Percentiles rank a stretch among this genome's conserved stretches.
Evolutionary conservation across 2,113 vertebrate species (phyloP).

Genomic region (Hippocampus zosterae): DNA sequence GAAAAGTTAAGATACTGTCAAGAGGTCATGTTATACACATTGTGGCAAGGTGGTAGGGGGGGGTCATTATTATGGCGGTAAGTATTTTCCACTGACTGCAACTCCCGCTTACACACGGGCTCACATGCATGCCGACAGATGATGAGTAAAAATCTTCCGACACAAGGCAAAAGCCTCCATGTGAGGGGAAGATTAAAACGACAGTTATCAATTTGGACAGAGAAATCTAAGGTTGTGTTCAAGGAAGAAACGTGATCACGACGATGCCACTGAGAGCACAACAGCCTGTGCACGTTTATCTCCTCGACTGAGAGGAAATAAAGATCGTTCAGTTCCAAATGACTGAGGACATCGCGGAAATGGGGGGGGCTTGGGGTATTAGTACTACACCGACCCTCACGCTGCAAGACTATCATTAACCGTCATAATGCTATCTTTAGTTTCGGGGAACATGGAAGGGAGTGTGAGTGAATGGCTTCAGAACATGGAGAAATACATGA

Average conservation of each 20-base stretch:
- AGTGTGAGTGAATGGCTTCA: constrained; percentile 56
- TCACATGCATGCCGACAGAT: constrained; percentile 37
- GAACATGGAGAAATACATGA: constrained; percentile 49
- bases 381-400: constrained; percentile 52
- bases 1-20: constrained; percentile 33
- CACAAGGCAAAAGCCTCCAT: constrained; percentile 29
- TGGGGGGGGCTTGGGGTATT: constrained; percentile 42
- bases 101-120: constrained; percentile 35
- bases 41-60: constrained; percentile 3
- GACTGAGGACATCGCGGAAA: constrained; percentile 34
- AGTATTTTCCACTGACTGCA: constrained; percentile 32
- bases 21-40: constrained; percentile 55
- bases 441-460: constrained; percentile 42
- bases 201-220: constrained; percentile 38
- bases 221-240: constrained; percentile 52
- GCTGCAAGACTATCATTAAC: constrained; percentile 59
- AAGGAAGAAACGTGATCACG: constrained; percentile 36
- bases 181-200: constrained; percentile 37
- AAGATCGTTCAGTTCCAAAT: constrained; percentile 29
- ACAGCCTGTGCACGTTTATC: constrained; percentile 3
- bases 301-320: constrained; percentile 17
- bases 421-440: constrained; percentile 64
- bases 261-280: not conserved
- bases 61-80: constrained; percentile 31
- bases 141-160: constrained; percentile 35